Percentiles rank a stretch among this genome's conserved stretches.
Conservation (phyloP, 2,113 vertebrate species). For the Lycocorax pyrrhopterus region DNA sequence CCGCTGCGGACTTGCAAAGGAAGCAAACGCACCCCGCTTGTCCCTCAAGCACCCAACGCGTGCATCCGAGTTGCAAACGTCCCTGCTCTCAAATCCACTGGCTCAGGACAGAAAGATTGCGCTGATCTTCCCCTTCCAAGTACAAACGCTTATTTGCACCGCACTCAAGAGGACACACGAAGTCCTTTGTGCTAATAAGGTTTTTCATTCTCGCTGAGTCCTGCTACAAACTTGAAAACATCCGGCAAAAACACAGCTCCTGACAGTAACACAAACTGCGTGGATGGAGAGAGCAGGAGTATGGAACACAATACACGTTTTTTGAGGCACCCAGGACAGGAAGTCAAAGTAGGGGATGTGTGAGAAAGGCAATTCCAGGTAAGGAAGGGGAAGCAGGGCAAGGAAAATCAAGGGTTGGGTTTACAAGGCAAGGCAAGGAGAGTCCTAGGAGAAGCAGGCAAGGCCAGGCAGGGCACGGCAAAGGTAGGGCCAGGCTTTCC, state of each 20-base stretch:
- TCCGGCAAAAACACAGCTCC: neutral
- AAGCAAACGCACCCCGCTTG: too few species aligned
- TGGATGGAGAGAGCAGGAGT: neutral
- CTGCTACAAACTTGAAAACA: neutral
- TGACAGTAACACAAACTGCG: too few species aligned
- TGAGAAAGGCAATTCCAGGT: neutral
- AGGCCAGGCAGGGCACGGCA: neutral
- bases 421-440: too few species aligned
- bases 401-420: neutral
- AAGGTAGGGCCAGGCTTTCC: neutral
- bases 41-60: too few species aligned
- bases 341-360: too few species aligned
- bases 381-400: neutral
- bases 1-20: too few species aligned
- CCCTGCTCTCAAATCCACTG: too few species aligned
- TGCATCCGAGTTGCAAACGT: too few species aligned
- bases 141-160: neutral
- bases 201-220: neutral
- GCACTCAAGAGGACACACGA: too few species aligned
- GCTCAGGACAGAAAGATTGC: too few species aligned
- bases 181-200: neutral
- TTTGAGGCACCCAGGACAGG: neutral
- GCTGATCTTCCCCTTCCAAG: neutral
- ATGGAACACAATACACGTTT: fast-evolving
- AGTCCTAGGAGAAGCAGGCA: neutral